phyloP scores from a whole-genome alignment of 2,113 vertebrate genomes.

The Aphelocoma coerulescens region DNA sequence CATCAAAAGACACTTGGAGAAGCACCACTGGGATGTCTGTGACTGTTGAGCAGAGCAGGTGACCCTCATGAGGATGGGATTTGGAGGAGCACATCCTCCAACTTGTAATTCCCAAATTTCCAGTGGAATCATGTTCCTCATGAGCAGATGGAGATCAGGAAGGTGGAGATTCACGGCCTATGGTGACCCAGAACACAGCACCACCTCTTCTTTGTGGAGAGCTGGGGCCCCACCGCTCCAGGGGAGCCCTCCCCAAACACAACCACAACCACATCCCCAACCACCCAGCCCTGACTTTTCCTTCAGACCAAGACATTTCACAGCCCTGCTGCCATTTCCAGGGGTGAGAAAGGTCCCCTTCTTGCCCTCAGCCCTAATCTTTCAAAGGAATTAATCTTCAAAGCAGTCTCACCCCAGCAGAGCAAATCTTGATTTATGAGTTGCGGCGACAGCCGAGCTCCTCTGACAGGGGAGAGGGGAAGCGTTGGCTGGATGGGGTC shows the following conservation, averaged over 20 bases:
- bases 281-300: neutral
- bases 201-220: neutral
- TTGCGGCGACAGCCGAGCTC: neutral
- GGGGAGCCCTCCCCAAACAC: neutral
- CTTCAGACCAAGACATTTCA: neutral
- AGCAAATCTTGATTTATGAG: conserved; percentile 9
- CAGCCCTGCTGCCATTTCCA: neutral
- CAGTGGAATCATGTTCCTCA: fast-evolving
- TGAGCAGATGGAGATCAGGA: neutral
- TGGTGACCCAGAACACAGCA: neutral
- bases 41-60: neutral
- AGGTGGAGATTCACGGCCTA: neutral
- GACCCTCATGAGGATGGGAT: fast-evolving
- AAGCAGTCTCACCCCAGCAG: neutral
- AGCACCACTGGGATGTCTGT: fast-evolving
- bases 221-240: fast-evolving
- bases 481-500: neutral
- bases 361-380: conserved; percentile 15
- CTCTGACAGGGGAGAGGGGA: neutral
- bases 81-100: neutral
- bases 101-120: neutral
- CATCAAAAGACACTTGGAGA: neutral
- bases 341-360: conserved; percentile 12
- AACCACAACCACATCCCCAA: neutral
- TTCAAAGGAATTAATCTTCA: conserved; percentile 32